Conservation (phyloP, 2,888 invertebrate genomes). For the Leptarthrus brevirostris region DNA sequence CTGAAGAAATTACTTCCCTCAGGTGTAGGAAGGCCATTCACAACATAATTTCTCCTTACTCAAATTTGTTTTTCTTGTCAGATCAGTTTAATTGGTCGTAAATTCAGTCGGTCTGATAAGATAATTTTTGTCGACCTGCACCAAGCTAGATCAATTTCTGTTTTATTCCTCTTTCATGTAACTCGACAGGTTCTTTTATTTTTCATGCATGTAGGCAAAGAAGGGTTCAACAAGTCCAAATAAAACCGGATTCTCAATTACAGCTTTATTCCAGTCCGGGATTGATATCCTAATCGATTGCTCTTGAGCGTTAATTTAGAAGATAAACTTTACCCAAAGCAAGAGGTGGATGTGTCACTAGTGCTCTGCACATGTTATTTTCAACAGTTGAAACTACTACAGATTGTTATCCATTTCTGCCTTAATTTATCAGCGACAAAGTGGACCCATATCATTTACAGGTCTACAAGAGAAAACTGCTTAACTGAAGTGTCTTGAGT, state of each 20-base stretch:
- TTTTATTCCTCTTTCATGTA: neutral
- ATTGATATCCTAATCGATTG: constrained; percentile 32
- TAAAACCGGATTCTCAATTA: constrained; percentile 47
- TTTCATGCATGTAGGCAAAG: neutral
- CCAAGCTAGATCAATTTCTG: constrained; percentile 24
- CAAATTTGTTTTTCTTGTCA: constrained; percentile 47
- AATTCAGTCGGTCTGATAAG: constrained; percentile 38
- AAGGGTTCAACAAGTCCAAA: neutral
- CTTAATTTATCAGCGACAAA: constrained; percentile 38
- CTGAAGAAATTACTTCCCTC: neutral
- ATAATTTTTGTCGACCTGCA: constrained; percentile 17
- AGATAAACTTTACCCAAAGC: constrained; percentile 12
- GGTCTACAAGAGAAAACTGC: neutral
- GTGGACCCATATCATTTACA: constrained; percentile 23
- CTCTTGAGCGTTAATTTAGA: constrained; percentile 37
- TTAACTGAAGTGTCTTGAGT: neutral
- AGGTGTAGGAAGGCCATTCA: constrained; percentile 31
- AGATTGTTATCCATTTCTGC: constrained; percentile 30
- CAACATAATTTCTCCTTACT: constrained; percentile 39
- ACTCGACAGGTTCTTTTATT: neutral
- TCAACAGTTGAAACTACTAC: constrained; percentile 23
- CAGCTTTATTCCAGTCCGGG: constrained; percentile 22
- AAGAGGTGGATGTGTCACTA: neutral
- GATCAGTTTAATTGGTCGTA: constrained; percentile 45
- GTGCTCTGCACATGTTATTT: constrained; percentile 2